These are phyloP conservation scores for Coelogynopora nodosa DNA, from an alignment of 2,888 invertebrate genomes.

Conservation along the genomic window DNA sequence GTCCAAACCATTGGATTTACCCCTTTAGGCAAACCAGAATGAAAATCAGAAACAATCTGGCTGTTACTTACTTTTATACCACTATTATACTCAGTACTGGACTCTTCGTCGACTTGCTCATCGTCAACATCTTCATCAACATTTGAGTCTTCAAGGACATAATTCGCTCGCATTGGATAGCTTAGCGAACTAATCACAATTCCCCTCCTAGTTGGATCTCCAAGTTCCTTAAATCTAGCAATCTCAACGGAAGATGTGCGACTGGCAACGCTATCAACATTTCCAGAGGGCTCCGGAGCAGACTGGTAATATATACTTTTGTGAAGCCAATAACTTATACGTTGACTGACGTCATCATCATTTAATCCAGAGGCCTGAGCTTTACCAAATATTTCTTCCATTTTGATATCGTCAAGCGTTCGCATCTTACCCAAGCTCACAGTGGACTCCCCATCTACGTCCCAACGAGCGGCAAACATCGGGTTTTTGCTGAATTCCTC, in stretches of 20 bases:
- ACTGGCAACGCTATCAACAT: neutral
- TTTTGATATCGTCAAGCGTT: slow-evolving; percentile 10
- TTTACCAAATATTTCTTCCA: slow-evolving; percentile 31
- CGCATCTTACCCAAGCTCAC: slow-evolving; percentile 4
- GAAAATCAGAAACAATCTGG: neutral
- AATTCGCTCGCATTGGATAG: neutral
- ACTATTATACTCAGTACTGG: neutral
- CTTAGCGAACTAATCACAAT: neutral
- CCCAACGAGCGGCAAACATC: neutral
- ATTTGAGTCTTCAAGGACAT: too few species aligned
- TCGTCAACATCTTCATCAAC: neutral
- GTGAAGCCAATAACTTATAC: slow-evolving; percentile 38
- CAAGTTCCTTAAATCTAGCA: neutral
- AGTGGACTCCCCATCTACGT: neutral
- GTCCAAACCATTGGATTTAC: neutral
- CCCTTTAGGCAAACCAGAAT: neutral
- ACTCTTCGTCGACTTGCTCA: neutral
- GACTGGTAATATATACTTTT: slow-evolving; percentile 39
- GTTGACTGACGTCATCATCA: slow-evolving; percentile 36
- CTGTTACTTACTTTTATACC: neutral
- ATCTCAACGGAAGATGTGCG: neutral
- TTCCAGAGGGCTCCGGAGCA: neutral
- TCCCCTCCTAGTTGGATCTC: neutral
- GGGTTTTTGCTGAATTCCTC: neutral
- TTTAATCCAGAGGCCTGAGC: neutral